Evolutionary conservation across 2,797 vertebrate species (phyloP).

Genomic region (Dromococcyx pavoninus): DNA sequence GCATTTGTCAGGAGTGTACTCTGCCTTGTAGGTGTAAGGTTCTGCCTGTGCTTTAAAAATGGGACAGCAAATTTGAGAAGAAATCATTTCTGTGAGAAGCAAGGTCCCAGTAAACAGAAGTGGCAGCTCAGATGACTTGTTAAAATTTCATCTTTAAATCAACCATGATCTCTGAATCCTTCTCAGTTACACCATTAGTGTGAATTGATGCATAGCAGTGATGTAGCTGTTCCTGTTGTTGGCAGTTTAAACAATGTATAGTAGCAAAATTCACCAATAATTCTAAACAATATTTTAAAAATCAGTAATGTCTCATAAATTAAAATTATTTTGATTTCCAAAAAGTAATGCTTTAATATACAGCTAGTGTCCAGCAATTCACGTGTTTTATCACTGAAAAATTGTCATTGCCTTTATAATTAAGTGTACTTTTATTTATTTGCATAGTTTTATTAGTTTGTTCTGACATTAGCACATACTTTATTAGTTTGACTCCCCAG

Average conservation of each 20-base stretch:
- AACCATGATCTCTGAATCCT: neutral
- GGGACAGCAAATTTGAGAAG: neutral
- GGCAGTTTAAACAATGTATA: neutral
- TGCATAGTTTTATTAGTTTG: neutral
- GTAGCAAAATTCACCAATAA: neutral
- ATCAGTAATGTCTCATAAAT: neutral
- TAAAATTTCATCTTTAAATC: neutral
- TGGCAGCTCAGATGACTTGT: neutral
- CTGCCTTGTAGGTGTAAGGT: neutral
- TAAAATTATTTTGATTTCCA: neutral
- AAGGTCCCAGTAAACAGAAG: neutral
- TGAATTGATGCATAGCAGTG: neutral
- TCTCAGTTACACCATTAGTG: neutral
- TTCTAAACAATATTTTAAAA: neutral
- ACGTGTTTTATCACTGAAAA: neutral
- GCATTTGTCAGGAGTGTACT: neutral
- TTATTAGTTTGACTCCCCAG: neutral
- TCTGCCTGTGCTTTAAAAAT: neutral
- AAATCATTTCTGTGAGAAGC: neutral
- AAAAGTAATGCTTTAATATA: neutral
- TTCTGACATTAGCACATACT: neutral
- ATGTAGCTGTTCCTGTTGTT: neutral
- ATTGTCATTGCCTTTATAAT: conserved; percentile 6
- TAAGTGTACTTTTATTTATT: neutral
- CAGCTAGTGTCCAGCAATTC: neutral